Percentiles rank a stretch among this genome's conserved stretches.
Conservation (phyloP, 2,888 invertebrate species). For the Drosophila anomelani region DNA sequence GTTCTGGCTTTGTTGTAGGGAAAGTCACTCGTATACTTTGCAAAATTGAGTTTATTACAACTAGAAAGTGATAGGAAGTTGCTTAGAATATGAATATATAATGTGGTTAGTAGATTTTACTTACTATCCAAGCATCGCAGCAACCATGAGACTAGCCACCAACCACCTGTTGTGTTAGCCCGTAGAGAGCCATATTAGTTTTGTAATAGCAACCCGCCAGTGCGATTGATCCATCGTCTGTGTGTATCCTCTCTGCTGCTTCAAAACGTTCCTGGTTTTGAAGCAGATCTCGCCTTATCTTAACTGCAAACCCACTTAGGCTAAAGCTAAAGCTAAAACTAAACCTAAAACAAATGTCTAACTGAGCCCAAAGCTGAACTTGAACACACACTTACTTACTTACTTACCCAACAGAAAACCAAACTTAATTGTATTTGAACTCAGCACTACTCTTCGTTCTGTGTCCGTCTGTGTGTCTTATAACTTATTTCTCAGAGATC, state of each 20-base stretch:
- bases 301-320: constrained; percentile 20
- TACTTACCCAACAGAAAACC: neutral
- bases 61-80: neutral
- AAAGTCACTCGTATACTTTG: neutral
- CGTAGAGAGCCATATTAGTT: constrained; percentile 26
- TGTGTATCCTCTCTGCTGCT: constrained; percentile 13
- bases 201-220: neutral
- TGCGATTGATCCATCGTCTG: neutral
- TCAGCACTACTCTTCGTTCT: constrained; percentile 3
- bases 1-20: neutral
- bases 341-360: neutral
- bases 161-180: constrained; percentile 59
- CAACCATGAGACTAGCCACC: constrained; percentile 66
- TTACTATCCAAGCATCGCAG: constrained; percentile 9
- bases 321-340: constrained; percentile 9
- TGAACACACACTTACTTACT: constrained; percentile 3
- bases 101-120: neutral
- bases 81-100: neutral
- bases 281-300: constrained; percentile 24
- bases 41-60: neutral
- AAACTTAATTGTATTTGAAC: constrained; percentile 10
- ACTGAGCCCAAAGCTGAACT: constrained; percentile 29
- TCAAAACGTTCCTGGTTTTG: constrained; percentile 8
- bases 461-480: neutral
- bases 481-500: neutral